Evolutionary conservation across 2,888 invertebrate species (phyloP), one percentile per base, ranked within the genome.

Genomic region (Spodoptera littoralis): DNA sequence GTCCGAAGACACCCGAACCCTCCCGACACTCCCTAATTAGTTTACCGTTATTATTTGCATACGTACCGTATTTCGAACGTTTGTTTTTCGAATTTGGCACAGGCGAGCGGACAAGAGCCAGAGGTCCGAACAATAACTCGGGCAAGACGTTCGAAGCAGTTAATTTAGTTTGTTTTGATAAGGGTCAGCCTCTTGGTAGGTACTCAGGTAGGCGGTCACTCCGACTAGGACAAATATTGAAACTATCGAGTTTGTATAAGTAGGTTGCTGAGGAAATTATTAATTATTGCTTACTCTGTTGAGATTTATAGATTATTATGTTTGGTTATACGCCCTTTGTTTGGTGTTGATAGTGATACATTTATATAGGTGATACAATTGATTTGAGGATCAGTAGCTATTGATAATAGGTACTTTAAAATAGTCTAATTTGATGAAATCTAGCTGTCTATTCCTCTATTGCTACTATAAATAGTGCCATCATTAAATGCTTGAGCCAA

Each of bases 161-260:
- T 94, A 93, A 94, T 93, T 94, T 92, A 92, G 91, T 93, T 92
- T 91, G 85, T 88, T 87, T 90, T 94, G 94, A 93, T 91, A 90
- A 93, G 94, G 94, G 94, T 93, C 87, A 74, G 69, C 89, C 91
- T 86, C 85, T 87, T 84, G 88, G 86, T 84, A 82, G 83, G 76
- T 83, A 71, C 82, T 88, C 93, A 93, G 92, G 90, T 90, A 88
- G 85, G 79, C 87, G 90, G 90, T 90, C 89, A 88, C 85, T 75
- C 55, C 53, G 77, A 79, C 79, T 82, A 77, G 82, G 82, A 84
- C 90, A 90, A 91, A 91, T 90, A 90, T 90, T 91, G 89, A 84
- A 87, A 86, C 86, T 87, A 83, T 86, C 68, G 82, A 78, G 82
- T 77, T 83, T 79, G 79, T 71, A 69, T 78, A 80, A 75, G 80